Base-by-base conservation (phyloP, 2,113 vertebrate species). In the Raja brachyura region DNA sequence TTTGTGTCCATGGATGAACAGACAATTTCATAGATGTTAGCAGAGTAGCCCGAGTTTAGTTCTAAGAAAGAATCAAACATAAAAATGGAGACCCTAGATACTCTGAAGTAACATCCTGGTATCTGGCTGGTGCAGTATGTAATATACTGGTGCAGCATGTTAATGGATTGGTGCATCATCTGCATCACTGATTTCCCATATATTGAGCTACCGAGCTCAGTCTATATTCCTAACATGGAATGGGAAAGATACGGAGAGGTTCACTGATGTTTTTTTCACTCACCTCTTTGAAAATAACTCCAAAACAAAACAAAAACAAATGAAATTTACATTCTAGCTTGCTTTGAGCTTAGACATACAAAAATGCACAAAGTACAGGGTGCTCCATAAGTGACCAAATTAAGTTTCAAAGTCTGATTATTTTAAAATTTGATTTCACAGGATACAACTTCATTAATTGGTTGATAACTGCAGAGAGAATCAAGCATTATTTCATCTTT, bases 171-270 rank as follows among this genome's bases (percentile, higher is more conserved):
- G 83, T 63, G 59, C n/a, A 33, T n/a, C 61, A 8, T 66, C 83
- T 88, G 83, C 83, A 63, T 88, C 83, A 66, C n/a, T 88, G 59
- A n/a, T 31, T 66, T 86, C 4, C 81, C 25, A 59, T 61, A n/a
- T 88, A 33, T 3, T 77, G 75, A 77, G 75, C n/a, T 77, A 77
- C 31, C 11, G 8, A 28, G 25, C 25, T 59, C 56, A 61, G 81
- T 86, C 56, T 59, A 86, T 25, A 1, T 86, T 54, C 28, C 11
- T 31, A 61, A 63, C 14, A 13, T 61, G n/a, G n/a, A 61, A 63
- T 59, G 83, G 59, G 59, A 88, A 31, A 63, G 28, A 66, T 63
- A 16, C 83, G 31, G 25, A 86, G 83, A 20, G 59, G n/a, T 33
- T 63, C 59, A 88, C 59, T 88, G 28, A 16, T 31, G n/a, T 13